phyloP scores from a whole-genome alignment of 1,140 invertebrate genomes.

The Leptinotarsa lineolata region DNA sequence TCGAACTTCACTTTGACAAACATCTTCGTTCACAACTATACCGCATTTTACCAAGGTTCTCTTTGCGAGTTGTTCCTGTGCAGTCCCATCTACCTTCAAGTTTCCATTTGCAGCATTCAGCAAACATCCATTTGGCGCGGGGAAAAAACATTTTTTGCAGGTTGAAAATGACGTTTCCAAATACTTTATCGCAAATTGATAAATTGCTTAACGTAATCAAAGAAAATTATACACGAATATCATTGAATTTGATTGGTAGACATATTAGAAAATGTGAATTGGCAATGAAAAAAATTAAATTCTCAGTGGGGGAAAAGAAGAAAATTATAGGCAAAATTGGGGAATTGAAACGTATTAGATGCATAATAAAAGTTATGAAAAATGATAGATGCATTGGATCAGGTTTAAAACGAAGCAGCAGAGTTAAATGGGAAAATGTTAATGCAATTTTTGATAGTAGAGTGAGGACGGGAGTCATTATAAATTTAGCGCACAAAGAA shows the following conservation, averaged over 20 bases:
- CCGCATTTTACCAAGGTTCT: no score
- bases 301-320: background rate
- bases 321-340: background rate
- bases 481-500: background rate
- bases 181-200: background rate
- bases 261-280: background rate
- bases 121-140: no score
- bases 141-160: no score
- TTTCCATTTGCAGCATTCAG: no score
- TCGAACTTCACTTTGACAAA: no score
- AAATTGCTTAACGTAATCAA: background rate
- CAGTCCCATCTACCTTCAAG: no score
- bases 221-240: background rate
- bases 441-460: background rate
- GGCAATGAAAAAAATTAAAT: background rate
- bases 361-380: background rate
- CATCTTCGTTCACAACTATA: no score
- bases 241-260: background rate
- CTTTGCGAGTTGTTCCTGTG: no score
- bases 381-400: background rate
- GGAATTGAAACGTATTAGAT: background rate
- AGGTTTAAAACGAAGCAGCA: background rate
- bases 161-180: background rate
- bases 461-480: background rate
- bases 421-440: background rate